These are phyloP conservation scores for Drosophila algonquin DNA, from an alignment of 2,888 invertebrate species.

Conservation along the genomic window DNA sequence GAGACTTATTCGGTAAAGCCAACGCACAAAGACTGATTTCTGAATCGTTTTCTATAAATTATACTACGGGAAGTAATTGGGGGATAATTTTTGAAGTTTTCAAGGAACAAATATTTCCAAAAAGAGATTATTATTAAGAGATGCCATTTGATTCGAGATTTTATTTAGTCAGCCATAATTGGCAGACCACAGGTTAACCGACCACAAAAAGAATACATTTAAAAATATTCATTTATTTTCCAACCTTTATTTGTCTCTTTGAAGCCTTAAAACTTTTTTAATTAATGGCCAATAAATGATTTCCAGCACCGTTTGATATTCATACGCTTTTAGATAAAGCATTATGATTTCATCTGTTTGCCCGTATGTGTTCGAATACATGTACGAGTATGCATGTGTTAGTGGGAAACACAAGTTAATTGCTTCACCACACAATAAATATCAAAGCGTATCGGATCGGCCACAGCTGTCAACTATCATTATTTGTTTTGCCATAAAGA, in stretches of 20 bases:
- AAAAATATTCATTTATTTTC: neutral
- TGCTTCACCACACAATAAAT: conserved; percentile 38
- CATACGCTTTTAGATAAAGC: neutral
- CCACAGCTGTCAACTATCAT: conserved; percentile 36
- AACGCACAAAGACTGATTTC: neutral
- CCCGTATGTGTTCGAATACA: too few species aligned
- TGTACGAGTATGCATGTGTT: neutral
- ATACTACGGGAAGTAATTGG: neutral
- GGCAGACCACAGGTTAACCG: too few species aligned
- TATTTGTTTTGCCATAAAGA: conserved; percentile 25
- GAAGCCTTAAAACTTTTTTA: too few species aligned
- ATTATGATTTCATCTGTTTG: conserved; percentile 21
- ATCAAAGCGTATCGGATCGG: neutral
- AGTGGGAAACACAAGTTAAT: conserved; percentile 24
- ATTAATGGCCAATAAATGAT: too few species aligned
- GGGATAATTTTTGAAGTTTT: neutral
- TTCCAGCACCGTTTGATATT: too few species aligned
- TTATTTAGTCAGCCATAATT: too few species aligned
- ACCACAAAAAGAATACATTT: too few species aligned
- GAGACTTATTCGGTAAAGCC: conserved; percentile 18
- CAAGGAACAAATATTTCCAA: neutral
- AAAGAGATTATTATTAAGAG: too few species aligned
- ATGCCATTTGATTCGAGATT: too few species aligned
- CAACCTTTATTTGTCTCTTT: neutral
- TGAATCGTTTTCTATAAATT: neutral